Evolutionary conservation across 2,888 invertebrate genomes (phyloP).

Genomic region (Spialia ferax): DNA sequence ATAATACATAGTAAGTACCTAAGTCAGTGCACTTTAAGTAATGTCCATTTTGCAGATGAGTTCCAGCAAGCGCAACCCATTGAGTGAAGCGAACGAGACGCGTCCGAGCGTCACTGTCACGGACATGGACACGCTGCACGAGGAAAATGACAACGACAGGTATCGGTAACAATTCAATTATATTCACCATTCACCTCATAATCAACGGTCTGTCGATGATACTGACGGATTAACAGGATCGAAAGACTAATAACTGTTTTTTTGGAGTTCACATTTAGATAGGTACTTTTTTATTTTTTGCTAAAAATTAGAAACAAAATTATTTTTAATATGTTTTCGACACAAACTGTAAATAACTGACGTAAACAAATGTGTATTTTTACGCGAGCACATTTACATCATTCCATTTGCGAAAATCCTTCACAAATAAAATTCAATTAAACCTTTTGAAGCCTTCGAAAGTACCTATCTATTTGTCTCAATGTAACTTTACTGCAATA

Average conservation of each 20-base stretch:
- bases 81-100: conserved; percentile 66
- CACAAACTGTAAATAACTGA: too few relatives aligned
- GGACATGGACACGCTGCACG: conserved; percentile 83
- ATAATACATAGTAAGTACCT: too few relatives aligned
- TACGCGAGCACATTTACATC: too few relatives aligned
- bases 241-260: background rate
- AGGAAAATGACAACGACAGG: conserved; percentile 83
- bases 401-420: too few relatives aligned
- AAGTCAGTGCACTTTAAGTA: conserved; percentile 6
- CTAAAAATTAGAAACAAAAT: too few relatives aligned
- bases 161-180: conserved; percentile 46
- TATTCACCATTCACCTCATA: background rate
- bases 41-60: conserved; percentile 70
- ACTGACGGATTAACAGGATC: background rate
- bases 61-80: conserved; percentile 67
- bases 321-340: too few relatives aligned
- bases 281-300: too few relatives aligned
- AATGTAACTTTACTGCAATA: too few relatives aligned
- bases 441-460: too few relatives aligned
- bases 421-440: too few relatives aligned
- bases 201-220: conserved; percentile 1
- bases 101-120: conserved; percentile 75
- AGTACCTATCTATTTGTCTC: too few relatives aligned
- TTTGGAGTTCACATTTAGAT: background rate
- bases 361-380: too few relatives aligned